A percentile compares a stretch with the other conserved stretches of the same genome.
Evolutionary conservation across 2,113 vertebrate genomes (phyloP).

Genomic region (Cryptoleucopteryx plumbea): DNA sequence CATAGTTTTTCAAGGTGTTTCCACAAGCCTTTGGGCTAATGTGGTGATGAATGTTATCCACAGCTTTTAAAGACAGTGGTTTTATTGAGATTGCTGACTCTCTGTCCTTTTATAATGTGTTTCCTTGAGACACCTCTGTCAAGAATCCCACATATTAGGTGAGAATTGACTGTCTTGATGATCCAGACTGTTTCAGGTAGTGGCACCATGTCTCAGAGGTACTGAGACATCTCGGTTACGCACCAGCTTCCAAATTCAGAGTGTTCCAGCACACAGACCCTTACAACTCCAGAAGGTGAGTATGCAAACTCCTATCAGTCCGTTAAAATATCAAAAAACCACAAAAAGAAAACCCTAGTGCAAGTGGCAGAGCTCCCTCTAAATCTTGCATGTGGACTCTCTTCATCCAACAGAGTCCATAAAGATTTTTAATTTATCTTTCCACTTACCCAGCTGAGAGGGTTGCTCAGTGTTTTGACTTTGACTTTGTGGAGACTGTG

Average conservation of each 20-base stretch:
- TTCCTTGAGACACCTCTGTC: neutral
- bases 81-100: neutral
- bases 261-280: neutral
- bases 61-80: neutral
- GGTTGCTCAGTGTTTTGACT: neutral
- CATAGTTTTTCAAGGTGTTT: neutral
- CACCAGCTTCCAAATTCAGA: neutral
- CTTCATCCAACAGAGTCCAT: neutral
- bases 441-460: neutral
- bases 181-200: neutral
- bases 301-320: neutral
- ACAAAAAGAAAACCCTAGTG: neutral
- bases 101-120: neutral
- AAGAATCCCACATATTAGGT: neutral
- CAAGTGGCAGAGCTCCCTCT: neutral
- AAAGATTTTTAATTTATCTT: neutral
- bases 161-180: neutral
- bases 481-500: neutral
- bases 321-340: neutral
- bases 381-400: neutral
- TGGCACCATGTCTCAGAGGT: accelerated
- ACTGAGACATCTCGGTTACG: neutral
- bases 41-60: neutral
- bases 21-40: neutral
- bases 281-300: neutral